Evolutionary conservation across 2,888 invertebrate genomes (phyloP), one percentile per base, ranked within the genome.

Genomic region (Polymixis lichenea): DNA sequence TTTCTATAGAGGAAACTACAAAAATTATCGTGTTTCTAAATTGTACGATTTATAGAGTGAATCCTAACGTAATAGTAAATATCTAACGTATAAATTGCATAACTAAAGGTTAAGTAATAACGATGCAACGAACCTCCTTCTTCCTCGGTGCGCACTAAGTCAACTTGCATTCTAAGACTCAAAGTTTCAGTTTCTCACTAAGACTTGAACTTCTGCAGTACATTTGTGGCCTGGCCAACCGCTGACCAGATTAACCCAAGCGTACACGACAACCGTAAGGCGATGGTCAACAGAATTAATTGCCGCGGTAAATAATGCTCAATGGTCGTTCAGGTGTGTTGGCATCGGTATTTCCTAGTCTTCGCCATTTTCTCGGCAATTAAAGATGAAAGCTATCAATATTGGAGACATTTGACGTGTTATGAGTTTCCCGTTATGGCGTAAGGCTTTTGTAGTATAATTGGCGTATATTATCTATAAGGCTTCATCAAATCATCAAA

Each of bases 261-360:
- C 84, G 75, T 78, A 77, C 60, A 61, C 61, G 71, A 66, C 67
- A 72, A 81, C 81, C 77, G 85, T 77, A 75, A 81, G 72, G 64
- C 75, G 72, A 70, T 72, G 68, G 77, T 71, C 72, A 82, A 82
- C 68, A 75, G 78, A 84, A 86, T 80, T 80, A 86, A 86, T 86
- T 82, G 75, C 79, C 70, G 72, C 70, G 75, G 86, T 86, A 86
- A 86, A 72, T 86, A 78, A 84, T 84, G 76, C 66, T 72, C 78
- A 65, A 61, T 77, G 84, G 61, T 28, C 80, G 38, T 58, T 77
- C 73, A 79, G 71, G 75, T 85, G 78, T 82, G 76, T 78, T 75
- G 32, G 67, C 49, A 69, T 53, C 70, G 65, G 51, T 69, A 78
- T 75, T 84, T 78, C 84, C 84, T 84, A 32, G 80, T 77, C 53